These are phyloP conservation scores for Coenonympha arcania DNA, from an alignment of 2,888 invertebrate genomes.

Conservation along the genomic window DNA sequence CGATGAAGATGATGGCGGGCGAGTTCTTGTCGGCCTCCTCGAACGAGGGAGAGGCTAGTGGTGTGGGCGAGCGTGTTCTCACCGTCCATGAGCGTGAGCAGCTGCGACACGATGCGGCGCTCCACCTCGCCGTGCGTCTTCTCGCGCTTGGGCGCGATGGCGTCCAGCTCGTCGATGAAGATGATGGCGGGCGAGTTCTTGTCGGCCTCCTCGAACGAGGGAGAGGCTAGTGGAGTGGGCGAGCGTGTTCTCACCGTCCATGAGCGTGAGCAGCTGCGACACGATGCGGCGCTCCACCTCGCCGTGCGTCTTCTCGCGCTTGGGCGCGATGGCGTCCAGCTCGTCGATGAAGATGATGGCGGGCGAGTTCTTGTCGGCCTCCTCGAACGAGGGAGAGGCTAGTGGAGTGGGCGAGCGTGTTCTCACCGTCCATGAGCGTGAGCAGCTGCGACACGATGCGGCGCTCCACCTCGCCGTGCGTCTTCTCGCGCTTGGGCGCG, in stretches of 20 bases:
- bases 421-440: conserved; percentile 95
- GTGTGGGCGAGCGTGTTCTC: conserved; percentile 32
- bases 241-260: conserved; percentile 85
- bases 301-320: conserved; percentile 99
- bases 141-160: conserved; percentile 99
- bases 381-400: no score
- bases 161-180: conserved; percentile 99
- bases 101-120: conserved; percentile 97
- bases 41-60: no score
- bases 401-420: no score
- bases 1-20: conserved; percentile 99
- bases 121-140: conserved; percentile 99
- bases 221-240: no score
- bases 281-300: conserved; percentile 99
- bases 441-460: conserved; percentile 98
- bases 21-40: conserved; percentile 99
- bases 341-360: conserved; percentile 99
- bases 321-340: conserved; percentile 99
- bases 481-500: conserved; percentile 99
- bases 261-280: conserved; percentile 96
- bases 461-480: conserved; percentile 98
- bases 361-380: conserved; percentile 99
- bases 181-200: conserved; percentile 99
- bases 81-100: conserved; percentile 98
- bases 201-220: conserved; percentile 99